Conservation (phyloP, 2,888 invertebrate genomes). For the Lydus trimaculatus region DNA sequence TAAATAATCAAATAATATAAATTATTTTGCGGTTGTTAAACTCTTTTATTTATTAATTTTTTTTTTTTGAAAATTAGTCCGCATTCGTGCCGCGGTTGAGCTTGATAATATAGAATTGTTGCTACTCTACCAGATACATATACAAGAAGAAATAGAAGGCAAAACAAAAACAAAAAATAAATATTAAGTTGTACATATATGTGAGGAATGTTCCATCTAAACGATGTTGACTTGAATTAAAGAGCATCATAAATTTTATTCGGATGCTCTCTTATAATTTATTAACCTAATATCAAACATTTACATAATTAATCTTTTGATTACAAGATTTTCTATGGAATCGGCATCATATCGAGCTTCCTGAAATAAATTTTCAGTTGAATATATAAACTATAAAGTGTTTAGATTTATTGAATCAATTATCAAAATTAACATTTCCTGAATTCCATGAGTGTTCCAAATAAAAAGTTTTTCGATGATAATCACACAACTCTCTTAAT, state of each 20-base stretch:
- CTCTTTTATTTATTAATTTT: neutral
- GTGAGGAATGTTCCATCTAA: neutral
- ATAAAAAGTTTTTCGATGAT: neutral
- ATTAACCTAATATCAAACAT: neutral
- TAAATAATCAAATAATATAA: slow-evolving; percentile 1
- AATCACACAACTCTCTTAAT: neutral
- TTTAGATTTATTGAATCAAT: neutral
- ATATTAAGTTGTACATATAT: neutral
- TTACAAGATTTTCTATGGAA: neutral
- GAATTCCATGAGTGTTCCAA: neutral
- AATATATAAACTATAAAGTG: neutral
- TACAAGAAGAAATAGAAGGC: neutral
- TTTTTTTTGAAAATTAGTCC: neutral
- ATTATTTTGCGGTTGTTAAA: neutral
- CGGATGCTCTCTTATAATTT: neutral
- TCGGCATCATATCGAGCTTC: neutral
- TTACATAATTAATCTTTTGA: neutral
- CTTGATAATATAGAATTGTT: neutral
- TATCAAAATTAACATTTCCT: neutral
- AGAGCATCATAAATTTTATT: neutral
- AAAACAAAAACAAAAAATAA: neutral
- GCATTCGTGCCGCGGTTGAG: neutral
- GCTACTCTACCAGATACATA: neutral
- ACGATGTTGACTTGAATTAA: neutral
- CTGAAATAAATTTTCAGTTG: neutral